Conservation (phyloP, 2,888 invertebrate genomes). For the Cyclophora punctaria region DNA sequence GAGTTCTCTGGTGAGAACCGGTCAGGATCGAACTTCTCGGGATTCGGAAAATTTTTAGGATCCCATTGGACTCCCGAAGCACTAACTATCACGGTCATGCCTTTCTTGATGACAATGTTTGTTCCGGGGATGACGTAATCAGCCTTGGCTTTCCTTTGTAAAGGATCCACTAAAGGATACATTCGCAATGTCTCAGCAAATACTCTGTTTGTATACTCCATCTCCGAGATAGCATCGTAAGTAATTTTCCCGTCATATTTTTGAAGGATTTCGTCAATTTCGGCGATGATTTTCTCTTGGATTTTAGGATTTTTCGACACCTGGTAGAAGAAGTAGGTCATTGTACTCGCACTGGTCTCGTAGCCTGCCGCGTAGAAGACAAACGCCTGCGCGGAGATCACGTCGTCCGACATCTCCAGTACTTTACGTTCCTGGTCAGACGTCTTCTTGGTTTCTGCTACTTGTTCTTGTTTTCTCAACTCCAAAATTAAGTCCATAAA, state of each 20-base stretch:
- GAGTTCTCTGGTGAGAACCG: conserved; percentile 17
- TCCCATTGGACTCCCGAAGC: conserved; percentile 15
- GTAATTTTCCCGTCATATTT: conserved; percentile 34
- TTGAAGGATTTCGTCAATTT: conserved; percentile 35
- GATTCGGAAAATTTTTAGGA: conserved; percentile 15
- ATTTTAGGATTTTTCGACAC: conserved; percentile 45
- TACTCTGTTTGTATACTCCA: conserved; percentile 49
- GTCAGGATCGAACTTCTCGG: conserved; percentile 20
- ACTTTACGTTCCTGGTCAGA: conserved; percentile 8
- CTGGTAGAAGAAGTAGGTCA: conserved; percentile 43
- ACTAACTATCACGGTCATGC: conserved; percentile 6
- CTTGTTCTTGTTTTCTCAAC: conserved; percentile 27
- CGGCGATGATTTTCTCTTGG: conserved; percentile 38
- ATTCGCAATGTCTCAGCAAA: neutral
- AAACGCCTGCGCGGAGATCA: conserved; percentile 52
- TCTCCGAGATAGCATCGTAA: conserved; percentile 43
- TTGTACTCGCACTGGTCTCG: conserved; percentile 55
- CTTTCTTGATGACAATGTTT: conserved; percentile 11
- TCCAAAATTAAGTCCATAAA: conserved; percentile 45
- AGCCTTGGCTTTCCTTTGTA: conserved; percentile 3
- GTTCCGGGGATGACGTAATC: conserved; percentile 13
- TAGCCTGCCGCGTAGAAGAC: conserved; percentile 59
- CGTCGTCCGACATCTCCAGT: conserved; percentile 32
- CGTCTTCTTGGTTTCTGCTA: conserved; percentile 15
- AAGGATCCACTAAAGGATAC: neutral